Percentiles rank a stretch among this genome's conserved stretches.
Evolutionary conservation across 37 sponge, comb jelly and placozoan genomes (phyloP).

Genomic region (Theonella swinhoei): DNA sequence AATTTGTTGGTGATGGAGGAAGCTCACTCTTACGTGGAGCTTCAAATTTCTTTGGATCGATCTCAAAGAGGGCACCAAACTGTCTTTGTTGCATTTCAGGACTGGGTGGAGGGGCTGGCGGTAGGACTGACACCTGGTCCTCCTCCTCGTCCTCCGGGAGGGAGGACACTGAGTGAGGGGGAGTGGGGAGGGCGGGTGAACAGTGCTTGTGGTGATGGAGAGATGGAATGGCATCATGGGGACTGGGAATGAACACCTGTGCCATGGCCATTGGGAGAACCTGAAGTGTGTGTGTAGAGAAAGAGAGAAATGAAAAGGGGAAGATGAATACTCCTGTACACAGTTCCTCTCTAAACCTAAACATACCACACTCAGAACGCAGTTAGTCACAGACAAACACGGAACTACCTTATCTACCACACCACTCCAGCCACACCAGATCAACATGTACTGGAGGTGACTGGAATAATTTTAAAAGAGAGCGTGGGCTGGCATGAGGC

Average conservation of each 20-base stretch:
- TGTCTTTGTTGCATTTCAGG: neutral
- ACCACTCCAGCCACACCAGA: no score
- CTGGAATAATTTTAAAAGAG: no score
- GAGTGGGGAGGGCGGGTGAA: neutral
- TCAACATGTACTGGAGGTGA: no score
- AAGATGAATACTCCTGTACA: no score
- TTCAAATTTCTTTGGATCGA: neutral
- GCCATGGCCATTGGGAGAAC: conserved; percentile 36
- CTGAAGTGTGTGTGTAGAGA: neutral
- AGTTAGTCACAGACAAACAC: no score
- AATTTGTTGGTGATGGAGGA: neutral
- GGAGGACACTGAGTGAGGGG: neutral
- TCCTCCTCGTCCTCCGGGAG: neutral
- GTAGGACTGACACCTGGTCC: neutral
- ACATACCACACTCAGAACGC: no score
- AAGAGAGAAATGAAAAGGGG: no score
- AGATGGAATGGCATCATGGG: conserved; percentile 10
- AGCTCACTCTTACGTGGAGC: neutral
- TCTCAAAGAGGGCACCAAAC: neutral
- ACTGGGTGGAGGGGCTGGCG: neutral
- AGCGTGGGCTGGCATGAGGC: no score
- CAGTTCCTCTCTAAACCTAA: no score
- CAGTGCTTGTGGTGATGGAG: neutral
- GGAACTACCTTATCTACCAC: no score
- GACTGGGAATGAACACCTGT: conserved; percentile 23